Evolutionary conservation across 2,888 invertebrate genomes (phyloP).

Genomic region (Aspidapion aeneum): DNA sequence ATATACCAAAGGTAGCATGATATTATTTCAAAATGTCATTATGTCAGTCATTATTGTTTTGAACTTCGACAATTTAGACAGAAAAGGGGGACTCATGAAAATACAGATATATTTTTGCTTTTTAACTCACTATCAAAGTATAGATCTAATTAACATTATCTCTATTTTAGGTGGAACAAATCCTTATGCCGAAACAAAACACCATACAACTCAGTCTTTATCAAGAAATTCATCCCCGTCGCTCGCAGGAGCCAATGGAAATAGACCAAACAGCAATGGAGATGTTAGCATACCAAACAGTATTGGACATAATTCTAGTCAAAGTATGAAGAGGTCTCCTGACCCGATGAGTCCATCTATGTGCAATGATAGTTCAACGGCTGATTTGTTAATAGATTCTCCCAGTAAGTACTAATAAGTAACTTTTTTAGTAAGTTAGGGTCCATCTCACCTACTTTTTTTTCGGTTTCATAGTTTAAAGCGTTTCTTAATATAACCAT

Average conservation of each 20-base stretch:
- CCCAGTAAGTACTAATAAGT: slow-evolving; percentile 77
- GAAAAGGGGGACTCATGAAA: too few species aligned
- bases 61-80: too few species aligned
- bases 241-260: slow-evolving; percentile 21
- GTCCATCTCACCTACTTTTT: too few species aligned
- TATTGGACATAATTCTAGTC: slow-evolving; percentile 54
- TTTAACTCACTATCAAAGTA: too few species aligned
- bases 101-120: too few species aligned
- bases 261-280: slow-evolving; percentile 59
- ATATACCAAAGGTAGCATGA: too few species aligned
- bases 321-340: slow-evolving; percentile 62
- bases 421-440: too few species aligned
- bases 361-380: slow-evolving; percentile 60
- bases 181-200: slow-evolving; percentile 42
- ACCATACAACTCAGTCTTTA: slow-evolving; percentile 27
- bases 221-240: slow-evolving; percentile 41
- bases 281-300: slow-evolving; percentile 82
- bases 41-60: too few species aligned
- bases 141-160: not conserved
- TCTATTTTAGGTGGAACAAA: not conserved
- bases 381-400: slow-evolving; percentile 75
- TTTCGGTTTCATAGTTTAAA: not conserved
- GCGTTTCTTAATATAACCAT: too few species aligned
- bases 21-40: too few species aligned
- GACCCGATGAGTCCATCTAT: slow-evolving; percentile 60